phyloP scores from a whole-genome alignment of 2,113 vertebrate genomes.

The Peucedramus taeniatus region DNA sequence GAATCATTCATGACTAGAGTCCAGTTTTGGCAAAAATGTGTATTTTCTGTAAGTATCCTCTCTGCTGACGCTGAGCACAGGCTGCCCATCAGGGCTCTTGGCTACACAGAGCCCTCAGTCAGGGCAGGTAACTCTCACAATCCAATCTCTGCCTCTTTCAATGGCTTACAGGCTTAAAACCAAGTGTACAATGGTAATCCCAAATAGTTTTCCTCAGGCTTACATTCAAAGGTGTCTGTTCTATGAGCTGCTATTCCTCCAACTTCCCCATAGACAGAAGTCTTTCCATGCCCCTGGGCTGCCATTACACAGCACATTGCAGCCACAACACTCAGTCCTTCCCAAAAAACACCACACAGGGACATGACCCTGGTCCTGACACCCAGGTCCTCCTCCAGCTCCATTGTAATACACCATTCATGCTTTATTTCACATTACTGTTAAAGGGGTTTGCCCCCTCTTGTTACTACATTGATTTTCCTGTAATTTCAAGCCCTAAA shows the following conservation, averaged over 20 bases:
- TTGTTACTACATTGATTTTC: not conserved
- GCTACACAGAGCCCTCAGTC: not conserved
- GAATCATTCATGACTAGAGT: slow-evolving; percentile 41
- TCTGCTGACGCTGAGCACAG: not conserved
- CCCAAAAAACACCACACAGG: not conserved
- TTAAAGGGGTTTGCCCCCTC: not conserved
- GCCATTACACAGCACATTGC: not conserved
- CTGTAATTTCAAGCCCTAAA: not conserved
- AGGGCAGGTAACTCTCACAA: not conserved
- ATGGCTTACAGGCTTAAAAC: not conserved
- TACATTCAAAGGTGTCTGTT: not conserved
- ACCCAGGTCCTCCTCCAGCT: not conserved
- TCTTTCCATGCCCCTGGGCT: not conserved
- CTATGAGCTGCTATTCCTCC: not conserved
- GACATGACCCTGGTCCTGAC: not conserved
- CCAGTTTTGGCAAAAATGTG: slow-evolving; percentile 3
- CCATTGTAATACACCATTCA: not conserved
- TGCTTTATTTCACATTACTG: not conserved
- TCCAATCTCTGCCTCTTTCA: not conserved
- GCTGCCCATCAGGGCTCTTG: not conserved
- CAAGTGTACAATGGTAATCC: not conserved
- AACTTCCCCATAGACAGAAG: not conserved
- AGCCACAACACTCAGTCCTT: fast-evolving
- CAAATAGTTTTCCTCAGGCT: not conserved
- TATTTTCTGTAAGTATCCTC: not conserved